Percentiles rank a stretch among this genome's conserved stretches.
phyloP scores from a whole-genome alignment of 2,113 vertebrate species.

The Chamaea fasciata region DNA sequence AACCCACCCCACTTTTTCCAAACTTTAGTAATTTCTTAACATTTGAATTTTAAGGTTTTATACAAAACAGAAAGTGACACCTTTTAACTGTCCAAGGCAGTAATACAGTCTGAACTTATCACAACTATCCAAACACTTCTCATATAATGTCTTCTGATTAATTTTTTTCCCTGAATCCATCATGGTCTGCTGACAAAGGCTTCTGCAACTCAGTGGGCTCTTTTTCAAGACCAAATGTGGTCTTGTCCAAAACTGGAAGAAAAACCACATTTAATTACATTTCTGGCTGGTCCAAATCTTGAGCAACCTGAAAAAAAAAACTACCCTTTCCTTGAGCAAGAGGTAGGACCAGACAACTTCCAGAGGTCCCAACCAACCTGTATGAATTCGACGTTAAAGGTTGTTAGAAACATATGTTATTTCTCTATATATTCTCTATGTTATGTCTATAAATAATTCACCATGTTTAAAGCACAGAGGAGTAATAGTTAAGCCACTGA shows the following conservation, averaged over 20 bases:
- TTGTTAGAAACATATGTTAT: neutral
- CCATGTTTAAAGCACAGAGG: neutral
- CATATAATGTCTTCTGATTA: neutral
- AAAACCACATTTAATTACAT: neutral
- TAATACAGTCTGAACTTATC: neutral
- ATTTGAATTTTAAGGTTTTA: neutral
- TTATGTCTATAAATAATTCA: neutral
- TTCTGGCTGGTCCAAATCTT: neutral
- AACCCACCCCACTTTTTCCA: neutral
- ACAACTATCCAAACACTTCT: neutral
- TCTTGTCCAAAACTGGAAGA: neutral
- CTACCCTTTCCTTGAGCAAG: neutral
- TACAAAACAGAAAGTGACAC: neutral
- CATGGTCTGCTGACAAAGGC: neutral
- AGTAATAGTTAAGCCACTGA: neutral
- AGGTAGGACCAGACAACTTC: neutral
- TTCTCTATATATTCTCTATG: neutral
- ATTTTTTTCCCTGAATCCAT: neutral
- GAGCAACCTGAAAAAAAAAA: neutral
- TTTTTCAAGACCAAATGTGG: neutral
- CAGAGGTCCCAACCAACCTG: neutral
- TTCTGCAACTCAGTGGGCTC: neutral
- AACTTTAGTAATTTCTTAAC: neutral
- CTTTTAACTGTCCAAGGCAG: neutral
- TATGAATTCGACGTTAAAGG: neutral